Evolutionary conservation across 2,797 vertebrate genomes (phyloP), one percentile per base, ranked within the genome.

Genomic region (Natrix natrix): DNA sequence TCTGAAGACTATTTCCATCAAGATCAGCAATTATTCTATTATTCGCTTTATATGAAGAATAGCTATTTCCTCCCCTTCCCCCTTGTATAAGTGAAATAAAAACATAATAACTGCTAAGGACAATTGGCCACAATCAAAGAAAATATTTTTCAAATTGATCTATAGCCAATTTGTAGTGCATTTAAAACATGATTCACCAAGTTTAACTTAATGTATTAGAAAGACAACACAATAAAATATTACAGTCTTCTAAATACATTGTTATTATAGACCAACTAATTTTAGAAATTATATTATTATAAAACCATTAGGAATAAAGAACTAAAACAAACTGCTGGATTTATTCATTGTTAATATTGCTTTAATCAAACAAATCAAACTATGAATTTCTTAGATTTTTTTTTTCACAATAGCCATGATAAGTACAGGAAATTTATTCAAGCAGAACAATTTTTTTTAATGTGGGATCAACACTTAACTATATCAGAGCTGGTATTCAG

Each of bases 151-250:
- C 26, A n/a, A 17, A 92, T 60, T 87, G 66, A 90, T 91, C 88
- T 94, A 95, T 91, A 56, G 95, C 92, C 87, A 92, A 91, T 60
- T 93, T 54, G 89, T 93, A 91, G 92, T 78, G 94, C 87, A 96
- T 96, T 92, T 95, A 87, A 95, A 96, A 96, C 52, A 61, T 92
- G 48, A 20, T 91, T 63, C 69, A 93, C 93, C 60, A 95, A 94
- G 88, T 28, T 56, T 91, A n/a, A 92, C 0, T 8, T 90, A 83
- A 26, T 88, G 32, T 90, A 83, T 66, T 90, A 48, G 91, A 89
- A 92, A 94, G 43, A 32, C 92, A 95, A 60, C 93, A 61, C 52
- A 74, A 0, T 8, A 1, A 0, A 20, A 26, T 92, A 86, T 83
- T 24, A 88, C 92, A 95, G 55, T 2, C 22, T 2, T 5, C 3